Conservation (phyloP, 1,140 invertebrate genomes). For the Atopsyche davidsoni region DNA sequence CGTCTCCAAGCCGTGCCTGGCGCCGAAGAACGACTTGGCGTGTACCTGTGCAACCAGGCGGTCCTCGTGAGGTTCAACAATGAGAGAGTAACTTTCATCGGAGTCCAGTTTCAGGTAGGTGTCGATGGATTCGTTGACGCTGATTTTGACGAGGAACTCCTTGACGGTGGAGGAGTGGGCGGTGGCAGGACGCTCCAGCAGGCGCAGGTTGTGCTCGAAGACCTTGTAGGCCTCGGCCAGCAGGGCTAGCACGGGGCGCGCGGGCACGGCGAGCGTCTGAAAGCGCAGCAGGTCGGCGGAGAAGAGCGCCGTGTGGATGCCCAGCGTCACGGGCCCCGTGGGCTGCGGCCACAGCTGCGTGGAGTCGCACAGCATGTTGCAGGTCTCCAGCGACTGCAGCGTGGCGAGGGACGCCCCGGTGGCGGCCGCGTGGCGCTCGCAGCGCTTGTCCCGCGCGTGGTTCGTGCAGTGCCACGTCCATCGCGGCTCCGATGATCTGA, state of each 20-base stretch:
- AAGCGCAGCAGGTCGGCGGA: constrained; percentile 41
- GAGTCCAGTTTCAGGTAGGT: constrained; percentile 58
- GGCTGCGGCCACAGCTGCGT: constrained; percentile 52
- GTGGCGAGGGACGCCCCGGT: constrained; percentile 18
- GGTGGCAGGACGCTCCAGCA: constrained; percentile 26
- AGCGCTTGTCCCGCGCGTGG: constrained; percentile 32
- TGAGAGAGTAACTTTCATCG: constrained; percentile 68
- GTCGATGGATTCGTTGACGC: constrained; percentile 46
- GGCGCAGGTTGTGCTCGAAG: constrained; percentile 20
- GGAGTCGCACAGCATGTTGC: constrained; percentile 47
- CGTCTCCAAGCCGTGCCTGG: constrained; percentile 72
- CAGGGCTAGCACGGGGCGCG: constrained; percentile 37
- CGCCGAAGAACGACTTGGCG: constrained; percentile 68
- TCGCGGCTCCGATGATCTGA: constrained; percentile 30
- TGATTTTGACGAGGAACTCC: constrained; percentile 47
- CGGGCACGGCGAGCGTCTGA: constrained; percentile 38
- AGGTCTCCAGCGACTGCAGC: constrained; percentile 44
- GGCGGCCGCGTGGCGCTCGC: constrained; percentile 33
- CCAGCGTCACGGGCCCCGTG: constrained; percentile 45
- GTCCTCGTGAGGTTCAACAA: constrained; percentile 48
- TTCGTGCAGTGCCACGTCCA: constrained; percentile 42
- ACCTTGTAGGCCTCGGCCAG: constrained; percentile 33
- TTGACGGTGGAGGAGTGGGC: constrained; percentile 36
- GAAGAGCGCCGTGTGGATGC: constrained; percentile 41
- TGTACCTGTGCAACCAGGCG: constrained; percentile 55